Conservation (phyloP, 2,888 invertebrate genomes). For the Patella depressa region DNA sequence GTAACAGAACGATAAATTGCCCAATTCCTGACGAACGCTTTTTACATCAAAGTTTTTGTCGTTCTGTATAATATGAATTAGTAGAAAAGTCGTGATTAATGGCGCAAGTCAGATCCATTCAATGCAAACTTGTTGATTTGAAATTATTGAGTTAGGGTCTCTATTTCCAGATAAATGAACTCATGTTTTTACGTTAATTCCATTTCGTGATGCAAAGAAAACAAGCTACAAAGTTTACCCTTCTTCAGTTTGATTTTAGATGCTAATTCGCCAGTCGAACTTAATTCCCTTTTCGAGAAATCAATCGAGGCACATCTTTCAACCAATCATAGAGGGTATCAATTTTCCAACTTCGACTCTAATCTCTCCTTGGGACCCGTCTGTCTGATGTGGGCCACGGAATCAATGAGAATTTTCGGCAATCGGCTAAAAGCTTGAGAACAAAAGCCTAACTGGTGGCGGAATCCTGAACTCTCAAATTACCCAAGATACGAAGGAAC, state of each 20-base stretch:
- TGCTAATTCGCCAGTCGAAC: background rate
- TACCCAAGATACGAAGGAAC: background rate
- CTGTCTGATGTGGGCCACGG: background rate
- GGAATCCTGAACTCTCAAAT: background rate
- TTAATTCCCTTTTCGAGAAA: background rate
- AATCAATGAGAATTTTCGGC: background rate
- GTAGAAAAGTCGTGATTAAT: no score
- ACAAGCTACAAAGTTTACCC: background rate
- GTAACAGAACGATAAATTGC: no score
- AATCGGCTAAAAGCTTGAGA: background rate
- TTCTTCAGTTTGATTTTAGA: background rate
- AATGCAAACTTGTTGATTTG: no score
- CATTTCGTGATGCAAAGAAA: background rate
- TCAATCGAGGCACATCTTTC: background rate
- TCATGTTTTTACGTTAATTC: background rate
- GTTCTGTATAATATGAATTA: no score
- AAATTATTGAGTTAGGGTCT: no score
- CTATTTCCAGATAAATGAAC: no score
- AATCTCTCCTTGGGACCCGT: background rate
- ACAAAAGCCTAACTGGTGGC: background rate
- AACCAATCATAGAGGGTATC: background rate
- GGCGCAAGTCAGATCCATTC: no score
- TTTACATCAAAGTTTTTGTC: no score
- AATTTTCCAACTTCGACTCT: background rate
- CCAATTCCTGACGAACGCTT: no score